These are phyloP conservation scores for Borostomias antarcticus DNA, from an alignment of 2,797 vertebrate species.

Conservation along the genomic window DNA sequence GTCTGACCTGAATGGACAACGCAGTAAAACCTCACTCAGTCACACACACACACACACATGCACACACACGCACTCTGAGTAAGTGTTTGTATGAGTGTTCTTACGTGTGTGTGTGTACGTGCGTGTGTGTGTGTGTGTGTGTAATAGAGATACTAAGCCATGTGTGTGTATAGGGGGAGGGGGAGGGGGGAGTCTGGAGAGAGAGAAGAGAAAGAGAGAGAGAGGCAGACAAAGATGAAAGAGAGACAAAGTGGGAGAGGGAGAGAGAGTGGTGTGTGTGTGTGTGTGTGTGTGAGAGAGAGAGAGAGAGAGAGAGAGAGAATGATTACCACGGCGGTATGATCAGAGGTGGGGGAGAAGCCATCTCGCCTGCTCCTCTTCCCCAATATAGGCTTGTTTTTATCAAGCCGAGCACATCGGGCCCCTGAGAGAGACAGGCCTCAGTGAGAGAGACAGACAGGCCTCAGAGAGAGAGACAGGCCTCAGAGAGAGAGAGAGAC, in stretches of 20 bases:
- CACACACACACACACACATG: neutral
- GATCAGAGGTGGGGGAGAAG: constrained; percentile 25
- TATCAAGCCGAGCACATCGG: constrained; percentile 49
- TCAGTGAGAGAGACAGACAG: neutral
- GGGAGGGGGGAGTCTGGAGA: neutral
- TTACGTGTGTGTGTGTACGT: constrained; percentile 9
- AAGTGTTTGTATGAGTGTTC: constrained; percentile 51
- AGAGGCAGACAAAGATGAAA: too few species aligned
- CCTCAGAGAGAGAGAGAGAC: too few species aligned
- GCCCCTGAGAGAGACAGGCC: constrained; percentile 24
- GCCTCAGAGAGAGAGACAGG: neutral
- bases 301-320: constrained; percentile 11
- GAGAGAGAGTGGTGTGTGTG: neutral
- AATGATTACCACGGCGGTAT: constrained; percentile 47
- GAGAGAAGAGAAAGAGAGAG: neutral
- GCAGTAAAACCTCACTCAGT: constrained; percentile 1
- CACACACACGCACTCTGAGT: constrained; percentile 3
- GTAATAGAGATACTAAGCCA: neutral
- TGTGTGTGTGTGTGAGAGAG: constrained; percentile 19
- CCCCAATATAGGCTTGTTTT: constrained; percentile 39
- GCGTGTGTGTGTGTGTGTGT: neutral
- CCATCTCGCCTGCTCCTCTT: constrained; percentile 25
- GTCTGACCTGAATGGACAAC: neutral
- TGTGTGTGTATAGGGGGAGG: neutral
- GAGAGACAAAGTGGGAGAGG: too few species aligned